Conservation (phyloP, 2,797 vertebrate genomes). For the Tiaroga cobitis region DNA sequence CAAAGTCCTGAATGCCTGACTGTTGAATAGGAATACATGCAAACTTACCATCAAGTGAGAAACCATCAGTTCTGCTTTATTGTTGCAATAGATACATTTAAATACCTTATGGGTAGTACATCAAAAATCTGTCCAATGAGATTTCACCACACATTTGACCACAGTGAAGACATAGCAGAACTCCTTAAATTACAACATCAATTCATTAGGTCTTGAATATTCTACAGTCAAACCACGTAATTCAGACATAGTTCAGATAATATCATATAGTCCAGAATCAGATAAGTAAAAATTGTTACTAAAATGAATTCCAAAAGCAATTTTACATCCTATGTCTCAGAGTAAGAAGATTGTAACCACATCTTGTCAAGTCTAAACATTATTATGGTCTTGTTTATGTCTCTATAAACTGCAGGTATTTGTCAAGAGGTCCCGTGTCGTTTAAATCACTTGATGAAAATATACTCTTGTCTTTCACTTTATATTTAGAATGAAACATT, state of each 20-base stretch:
- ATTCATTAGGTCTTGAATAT: not conserved
- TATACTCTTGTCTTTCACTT: not conserved
- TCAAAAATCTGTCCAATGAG: not conserved
- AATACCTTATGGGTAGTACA: not conserved
- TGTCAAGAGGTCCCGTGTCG: not conserved
- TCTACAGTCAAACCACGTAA: not conserved
- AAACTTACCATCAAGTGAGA: slow-evolving; percentile 8
- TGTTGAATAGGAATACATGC: not conserved
- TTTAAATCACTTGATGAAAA: not conserved
- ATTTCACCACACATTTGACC: not conserved
- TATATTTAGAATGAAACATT: not conserved
- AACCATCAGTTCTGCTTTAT: not conserved
- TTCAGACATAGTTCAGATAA: not conserved
- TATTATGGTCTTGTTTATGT: slow-evolving; percentile 4
- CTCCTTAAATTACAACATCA: not conserved
- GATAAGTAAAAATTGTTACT: not conserved
- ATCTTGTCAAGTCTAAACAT: slow-evolving; percentile 6
- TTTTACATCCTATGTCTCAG: not conserved
- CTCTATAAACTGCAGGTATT: not conserved
- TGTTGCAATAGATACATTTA: not conserved
- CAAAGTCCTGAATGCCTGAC: not conserved
- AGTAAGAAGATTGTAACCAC: not conserved
- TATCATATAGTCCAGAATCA: too few relatives aligned
- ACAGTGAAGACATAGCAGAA: not conserved
- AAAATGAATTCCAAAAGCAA: not conserved